Percentiles rank a stretch among this genome's conserved stretches.
These are phyloP conservation scores for Leptothorax acervorum DNA, from an alignment of 2,888 invertebrate species.

Conservation along the genomic window DNA sequence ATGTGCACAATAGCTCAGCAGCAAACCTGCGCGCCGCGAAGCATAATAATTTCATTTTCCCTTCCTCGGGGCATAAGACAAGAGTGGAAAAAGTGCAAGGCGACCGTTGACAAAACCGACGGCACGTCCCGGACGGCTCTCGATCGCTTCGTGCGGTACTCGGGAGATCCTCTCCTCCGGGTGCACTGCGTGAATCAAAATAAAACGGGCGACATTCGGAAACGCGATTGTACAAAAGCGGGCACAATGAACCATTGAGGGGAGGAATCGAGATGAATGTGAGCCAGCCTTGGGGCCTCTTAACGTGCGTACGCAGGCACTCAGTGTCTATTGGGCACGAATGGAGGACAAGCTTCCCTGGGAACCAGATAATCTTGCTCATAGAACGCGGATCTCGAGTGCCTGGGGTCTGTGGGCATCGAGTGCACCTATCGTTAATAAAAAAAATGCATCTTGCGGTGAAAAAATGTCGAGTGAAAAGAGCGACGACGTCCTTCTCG, in stretches of 20 bases:
- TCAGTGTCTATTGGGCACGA: slow-evolving; percentile 70
- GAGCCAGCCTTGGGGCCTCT: slow-evolving; percentile 70
- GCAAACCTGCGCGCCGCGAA: slow-evolving; percentile 58
- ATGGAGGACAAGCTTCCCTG: slow-evolving; percentile 75
- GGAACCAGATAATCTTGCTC: slow-evolving; percentile 80
- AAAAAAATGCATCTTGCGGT: slow-evolving; percentile 65
- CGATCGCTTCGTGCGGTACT: slow-evolving; percentile 31
- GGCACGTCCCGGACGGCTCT: slow-evolving; percentile 61
- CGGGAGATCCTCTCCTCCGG: slow-evolving; percentile 28
- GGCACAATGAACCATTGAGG: slow-evolving; percentile 80
- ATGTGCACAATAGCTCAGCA: slow-evolving; percentile 67
- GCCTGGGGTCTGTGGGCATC: slow-evolving; percentile 56
- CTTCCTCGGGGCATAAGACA: slow-evolving; percentile 47
- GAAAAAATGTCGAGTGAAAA: slow-evolving; percentile 66
- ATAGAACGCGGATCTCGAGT: slow-evolving; percentile 75
- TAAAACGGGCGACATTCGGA: slow-evolving; percentile 72
- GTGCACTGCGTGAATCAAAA: slow-evolving; percentile 63
- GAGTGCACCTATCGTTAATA: slow-evolving; percentile 60
- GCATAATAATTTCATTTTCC: slow-evolving; percentile 68
- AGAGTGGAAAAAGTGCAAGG: slow-evolving; percentile 58
- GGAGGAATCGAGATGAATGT: slow-evolving; percentile 76
- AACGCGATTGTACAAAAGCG: slow-evolving; percentile 79
- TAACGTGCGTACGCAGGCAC: slow-evolving; percentile 65
- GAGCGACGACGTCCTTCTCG: slow-evolving; percentile 61
- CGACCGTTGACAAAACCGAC: slow-evolving; percentile 75